Conservation (phyloP, 1,140 invertebrate genomes). For the Aphis gossypii region DNA sequence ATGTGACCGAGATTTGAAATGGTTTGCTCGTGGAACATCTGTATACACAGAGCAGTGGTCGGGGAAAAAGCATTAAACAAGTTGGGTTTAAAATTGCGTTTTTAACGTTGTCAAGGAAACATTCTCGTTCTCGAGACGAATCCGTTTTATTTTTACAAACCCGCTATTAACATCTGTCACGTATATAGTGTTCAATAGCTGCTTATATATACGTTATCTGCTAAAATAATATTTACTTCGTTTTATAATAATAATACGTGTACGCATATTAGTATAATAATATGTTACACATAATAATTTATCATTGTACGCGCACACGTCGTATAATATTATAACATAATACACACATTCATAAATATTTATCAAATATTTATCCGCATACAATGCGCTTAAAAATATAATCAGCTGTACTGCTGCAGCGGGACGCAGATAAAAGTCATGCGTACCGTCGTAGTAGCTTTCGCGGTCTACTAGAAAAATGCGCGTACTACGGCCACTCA, state of each 20-base stretch:
- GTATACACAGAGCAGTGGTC: background rate
- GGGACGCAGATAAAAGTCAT: background rate
- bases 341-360: no score
- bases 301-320: no score
- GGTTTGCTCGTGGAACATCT: background rate
- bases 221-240: background rate
- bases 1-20: slow-evolving; percentile 30
- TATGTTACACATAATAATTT: background rate
- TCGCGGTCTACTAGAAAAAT: no score
- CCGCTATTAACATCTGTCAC: background rate
- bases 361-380: no score
- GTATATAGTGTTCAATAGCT: background rate
- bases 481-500: no score
- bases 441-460: background rate
- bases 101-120: slow-evolving; percentile 15
- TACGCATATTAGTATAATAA: no score
- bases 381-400: no score
- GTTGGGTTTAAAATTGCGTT: slow-evolving; percentile 9
- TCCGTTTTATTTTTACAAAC: background rate
- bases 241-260: background rate
- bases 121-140: background rate
- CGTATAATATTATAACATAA: no score
- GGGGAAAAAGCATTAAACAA: background rate
- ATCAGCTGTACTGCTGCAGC: no score
- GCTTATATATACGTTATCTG: background rate